A percentile compares a stretch with the other conserved stretches of the same genome.
phyloP scores from a whole-genome alignment of 2,888 invertebrate species.

The Troides aeacus region DNA sequence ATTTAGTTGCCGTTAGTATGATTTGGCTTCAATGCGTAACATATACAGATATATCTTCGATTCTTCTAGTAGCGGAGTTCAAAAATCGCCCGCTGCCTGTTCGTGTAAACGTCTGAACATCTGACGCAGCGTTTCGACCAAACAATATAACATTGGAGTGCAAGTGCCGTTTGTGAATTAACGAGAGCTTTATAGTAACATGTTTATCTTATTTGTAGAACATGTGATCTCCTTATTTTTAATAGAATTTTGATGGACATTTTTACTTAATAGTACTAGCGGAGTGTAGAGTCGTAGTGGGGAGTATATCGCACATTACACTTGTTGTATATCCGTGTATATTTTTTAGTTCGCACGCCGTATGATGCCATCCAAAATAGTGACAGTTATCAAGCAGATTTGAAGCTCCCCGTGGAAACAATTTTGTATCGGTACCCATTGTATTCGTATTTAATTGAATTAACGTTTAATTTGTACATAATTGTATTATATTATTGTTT shows the following conservation, averaged over 20 bases:
- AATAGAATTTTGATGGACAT: constrained; percentile 78
- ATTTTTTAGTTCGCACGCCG: constrained; percentile 37
- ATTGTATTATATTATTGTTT: constrained; percentile 53
- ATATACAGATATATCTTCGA: background rate
- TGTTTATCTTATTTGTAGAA: constrained; percentile 74
- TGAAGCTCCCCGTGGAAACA: constrained; percentile 47
- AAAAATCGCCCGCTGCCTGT: background rate
- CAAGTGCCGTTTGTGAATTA: constrained; percentile 58
- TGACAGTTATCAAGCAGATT: constrained; percentile 44
- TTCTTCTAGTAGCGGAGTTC: background rate
- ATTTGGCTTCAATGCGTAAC: constrained; percentile 45
- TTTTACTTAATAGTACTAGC: constrained; percentile 78
- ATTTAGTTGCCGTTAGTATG: constrained; percentile 39
- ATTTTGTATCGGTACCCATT: background rate
- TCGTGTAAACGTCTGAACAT: background rate
- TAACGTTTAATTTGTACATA: constrained; percentile 61
- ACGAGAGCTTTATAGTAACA: constrained; percentile 72
- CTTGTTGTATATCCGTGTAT: constrained; percentile 45
- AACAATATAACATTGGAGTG: constrained; percentile 53
- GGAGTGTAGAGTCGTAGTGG: constrained; percentile 63
- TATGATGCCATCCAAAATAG: constrained; percentile 62
- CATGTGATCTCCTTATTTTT: constrained; percentile 78
- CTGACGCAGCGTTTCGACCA: constrained; percentile 48
- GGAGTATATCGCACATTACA: constrained; percentile 56
- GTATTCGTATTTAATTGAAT: constrained; percentile 37